Base-by-base conservation (phyloP, 2,797 vertebrate species). In the Brachyalestes nurse region DNA sequence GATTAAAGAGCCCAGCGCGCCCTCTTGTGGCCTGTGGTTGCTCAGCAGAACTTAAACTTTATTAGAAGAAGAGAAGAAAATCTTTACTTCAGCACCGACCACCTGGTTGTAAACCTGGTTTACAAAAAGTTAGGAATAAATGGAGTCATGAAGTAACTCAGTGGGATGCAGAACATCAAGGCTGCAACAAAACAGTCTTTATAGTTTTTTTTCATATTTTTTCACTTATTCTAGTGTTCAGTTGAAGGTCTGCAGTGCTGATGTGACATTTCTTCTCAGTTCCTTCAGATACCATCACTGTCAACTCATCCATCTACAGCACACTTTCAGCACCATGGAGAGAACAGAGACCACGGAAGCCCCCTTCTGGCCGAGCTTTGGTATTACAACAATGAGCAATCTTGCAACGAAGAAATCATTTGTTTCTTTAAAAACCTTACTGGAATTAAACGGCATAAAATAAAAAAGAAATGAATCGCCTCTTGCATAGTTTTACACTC, bases 11-110 rank as follows among this genome's bases (percentile, higher is more conserved):
- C 14, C 60, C 4, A 62, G 19, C 12, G 64, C 72, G 79, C 53
- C 79, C 64, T 81, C 79, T 62, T 81, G 55, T 81, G 79, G 55
- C 7, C 55, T 42, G 38, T 67, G 0, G 23, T 0, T 53, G 49
- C 14, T 71, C 17, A 19, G 7, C 3, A 28, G 2, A 34, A 42
- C 28, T 60, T 6, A n/a, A 70, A 19, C 58, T 49, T 28, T 4
- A 71, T 10, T 4, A 61, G 4, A 38, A 47, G 17, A 47, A 51
- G 8, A 40, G 28, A 6, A 42, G 25, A 7, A 34, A 34, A 34
- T 16, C 34, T 42, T 66, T 40, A 34, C 0, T 66, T 60, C 21
- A 60, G 55, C 6, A 21, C 55, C 55, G n/a, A 9, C n/a, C 55
- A n/a, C n/a, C n/a, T n/a, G n/a, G n/a, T n/a, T n/a, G 7, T 55